Evolutionary conservation across 2,797 vertebrate species (phyloP).

Genomic region (Hypotaenidia philippensis): DNA sequence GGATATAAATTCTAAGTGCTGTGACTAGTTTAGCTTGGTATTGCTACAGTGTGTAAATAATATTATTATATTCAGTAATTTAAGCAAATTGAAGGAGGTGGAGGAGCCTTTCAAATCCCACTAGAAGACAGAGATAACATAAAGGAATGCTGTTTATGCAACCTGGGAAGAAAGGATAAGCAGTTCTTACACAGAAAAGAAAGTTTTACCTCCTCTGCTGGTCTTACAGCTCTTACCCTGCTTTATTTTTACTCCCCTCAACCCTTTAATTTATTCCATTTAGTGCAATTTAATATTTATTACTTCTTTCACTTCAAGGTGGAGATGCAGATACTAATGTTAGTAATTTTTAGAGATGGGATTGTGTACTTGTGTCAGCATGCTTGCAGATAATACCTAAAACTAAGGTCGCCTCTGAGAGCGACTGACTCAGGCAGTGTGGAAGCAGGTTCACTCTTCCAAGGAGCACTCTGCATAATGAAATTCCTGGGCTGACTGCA

Average conservation of each 20-base stretch:
- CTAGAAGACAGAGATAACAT: not conserved
- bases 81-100: not conserved
- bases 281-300: conserved; percentile 28
- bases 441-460: conserved; percentile 77
- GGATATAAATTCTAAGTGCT: not conserved
- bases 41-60: not conserved
- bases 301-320: conserved; percentile 8
- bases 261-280: not conserved
- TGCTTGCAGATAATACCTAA: conserved; percentile 71
- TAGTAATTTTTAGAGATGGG: conserved; percentile 53
- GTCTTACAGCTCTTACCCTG: not conserved
- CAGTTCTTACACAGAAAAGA: not conserved
- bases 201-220: not conserved
- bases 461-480: conserved; percentile 81
- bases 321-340: conserved; percentile 22
- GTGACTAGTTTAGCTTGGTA: not conserved
- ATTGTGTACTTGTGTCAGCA: conserved; percentile 63
- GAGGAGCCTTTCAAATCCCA: not conserved
- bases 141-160: not conserved
- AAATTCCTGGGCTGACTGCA: conserved; percentile 83
- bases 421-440: conserved; percentile 63
- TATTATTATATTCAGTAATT: not conserved
- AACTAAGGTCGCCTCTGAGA: conserved; percentile 72
- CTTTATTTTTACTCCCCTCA: not conserved
- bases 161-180: not conserved